Evolutionary conservation across 2,113 vertebrate species (phyloP), one percentile per base, ranked within the genome.

Genomic region (Pogonocichla stellata): DNA sequence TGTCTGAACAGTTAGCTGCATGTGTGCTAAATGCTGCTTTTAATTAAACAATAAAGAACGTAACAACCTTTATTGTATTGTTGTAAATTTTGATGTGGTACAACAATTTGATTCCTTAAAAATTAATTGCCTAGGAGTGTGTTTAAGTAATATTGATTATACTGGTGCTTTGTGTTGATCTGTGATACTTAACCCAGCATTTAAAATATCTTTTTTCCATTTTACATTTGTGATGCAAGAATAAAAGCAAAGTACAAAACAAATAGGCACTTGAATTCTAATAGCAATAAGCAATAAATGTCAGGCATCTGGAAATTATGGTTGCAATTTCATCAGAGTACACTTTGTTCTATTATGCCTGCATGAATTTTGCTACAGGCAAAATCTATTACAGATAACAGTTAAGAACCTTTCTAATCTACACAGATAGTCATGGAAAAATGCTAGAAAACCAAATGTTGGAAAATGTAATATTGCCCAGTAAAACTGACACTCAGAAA

Each of bases 261-360:
- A 98, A 98, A 98, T 98, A 98, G 98, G 98, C 98, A 98, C 98
- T 98, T 98, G 98, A 98, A 98, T 98, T 98, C 98, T 98, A 98
- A 98, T 98, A 98, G 98, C 97, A 98, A 98, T 98, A 98, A 98
- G 98, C 98, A 97, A 98, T 98, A 98, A 98, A 98, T 98, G 98
- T 98, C 98, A 98, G 98, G 98, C 98, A 98, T 98, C 97, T 98
- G 98, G 98, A 98, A 98, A 98, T 98, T 98, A 98, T 98, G 98
- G 98, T 96, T 98, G 97, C 98, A 98, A 98, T 98, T 98, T 98
- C 98, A 98, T 98, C 98, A 97, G 97, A 97, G 98, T 97, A 98
- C 98, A 98, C 98, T 98, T 98, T 98, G 98, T 98, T 98, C 98
- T 98, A 98, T 98, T 98, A 98, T 97, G 98, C 97, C 98, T 98